Base-by-base conservation (phyloP, 2,888 invertebrate species). In the Phymatocera aterrima region DNA sequence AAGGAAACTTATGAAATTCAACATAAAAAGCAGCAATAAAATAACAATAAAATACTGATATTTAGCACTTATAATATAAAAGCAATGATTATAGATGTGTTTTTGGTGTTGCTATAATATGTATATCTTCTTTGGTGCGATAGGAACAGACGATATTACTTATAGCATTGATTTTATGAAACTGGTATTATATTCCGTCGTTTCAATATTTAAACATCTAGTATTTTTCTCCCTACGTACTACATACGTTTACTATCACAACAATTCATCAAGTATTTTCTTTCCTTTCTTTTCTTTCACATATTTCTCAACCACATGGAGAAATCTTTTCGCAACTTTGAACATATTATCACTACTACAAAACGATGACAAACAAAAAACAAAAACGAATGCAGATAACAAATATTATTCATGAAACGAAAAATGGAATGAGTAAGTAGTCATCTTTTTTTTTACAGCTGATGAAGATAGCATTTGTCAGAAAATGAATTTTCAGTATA, bases 61-160 rank as follows among this genome's bases (percentile, higher is more conserved):
- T n/a, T n/a, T n/a, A 72, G 31, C 31, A 51, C 72, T 72, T 72
- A n/a, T n/a, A n/a, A n/a, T n/a, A n/a, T n/a, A 37, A 34, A 68
- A 72, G 72, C 72, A 37, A 72, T 37, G 28, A 51, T 51, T 51
- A 10, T 31, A n/a, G 18, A 31, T 18, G 6, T 34, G 15, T 31
- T 31, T n/a, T 70, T 70, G 18, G 10, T 70, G 10, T 18, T 48
- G 18, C 18, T 34, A 3, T 37, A 2, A 21, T 72, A n/a, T 31
- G 18, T 48, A 51, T 57, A 31, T 75, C 10, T 40, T 75, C 75
- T 75, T 75, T 75, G 75, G 75, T 57, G 75, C 75, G 75, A 75
- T 75, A 75, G 75, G 75, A 75, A 75, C 75, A 75, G 28, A 75
- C 31, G 37, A 24, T 34, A 40, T 57, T 75, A 8, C 57, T 57